Percentiles rank a stretch among this genome's conserved stretches.
These are phyloP conservation scores for Tolmerus cingulatus DNA, from an alignment of 2,888 invertebrate genomes.

Conservation along the genomic window DNA sequence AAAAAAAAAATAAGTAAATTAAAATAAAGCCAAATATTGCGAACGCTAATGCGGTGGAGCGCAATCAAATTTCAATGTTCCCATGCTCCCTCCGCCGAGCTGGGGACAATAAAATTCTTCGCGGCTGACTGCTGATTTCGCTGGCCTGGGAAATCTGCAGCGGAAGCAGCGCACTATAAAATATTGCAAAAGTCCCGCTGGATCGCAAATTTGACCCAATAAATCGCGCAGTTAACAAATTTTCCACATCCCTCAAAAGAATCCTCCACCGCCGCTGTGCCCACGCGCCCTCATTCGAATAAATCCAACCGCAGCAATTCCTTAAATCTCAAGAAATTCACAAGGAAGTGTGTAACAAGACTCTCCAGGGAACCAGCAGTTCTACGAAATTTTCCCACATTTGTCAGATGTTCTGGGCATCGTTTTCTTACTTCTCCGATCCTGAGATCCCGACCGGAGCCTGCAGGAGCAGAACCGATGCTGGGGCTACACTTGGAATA, in stretches of 20 bases:
- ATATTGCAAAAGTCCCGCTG: background rate
- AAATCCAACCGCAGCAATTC: constrained; percentile 15
- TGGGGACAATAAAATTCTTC: background rate
- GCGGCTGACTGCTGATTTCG: background rate
- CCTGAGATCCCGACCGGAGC: background rate
- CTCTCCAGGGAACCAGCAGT: constrained; percentile 10
- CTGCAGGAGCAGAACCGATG: background rate
- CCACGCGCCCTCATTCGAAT: constrained; percentile 11
- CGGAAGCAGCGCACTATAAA: background rate
- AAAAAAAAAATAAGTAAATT: background rate
- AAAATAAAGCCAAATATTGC: too few relatives aligned
- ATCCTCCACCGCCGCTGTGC: background rate
- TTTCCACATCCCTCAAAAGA: constrained; percentile 2
- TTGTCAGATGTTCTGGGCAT: background rate
- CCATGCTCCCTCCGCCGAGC: background rate
- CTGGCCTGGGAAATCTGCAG: background rate
- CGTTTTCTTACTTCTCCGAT: background rate
- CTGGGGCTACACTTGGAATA: background rate
- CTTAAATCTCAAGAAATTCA: constrained; percentile 25
- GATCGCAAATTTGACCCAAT: constrained; percentile 7
- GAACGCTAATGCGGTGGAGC: background rate
- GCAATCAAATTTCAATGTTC: background rate
- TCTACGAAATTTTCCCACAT: constrained; percentile 18
- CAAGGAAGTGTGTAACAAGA: constrained; percentile 10
- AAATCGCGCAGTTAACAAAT: constrained; percentile 25